Conservation (phyloP, 2,888 invertebrate genomes). For the Ametastegia equiseti region DNA sequence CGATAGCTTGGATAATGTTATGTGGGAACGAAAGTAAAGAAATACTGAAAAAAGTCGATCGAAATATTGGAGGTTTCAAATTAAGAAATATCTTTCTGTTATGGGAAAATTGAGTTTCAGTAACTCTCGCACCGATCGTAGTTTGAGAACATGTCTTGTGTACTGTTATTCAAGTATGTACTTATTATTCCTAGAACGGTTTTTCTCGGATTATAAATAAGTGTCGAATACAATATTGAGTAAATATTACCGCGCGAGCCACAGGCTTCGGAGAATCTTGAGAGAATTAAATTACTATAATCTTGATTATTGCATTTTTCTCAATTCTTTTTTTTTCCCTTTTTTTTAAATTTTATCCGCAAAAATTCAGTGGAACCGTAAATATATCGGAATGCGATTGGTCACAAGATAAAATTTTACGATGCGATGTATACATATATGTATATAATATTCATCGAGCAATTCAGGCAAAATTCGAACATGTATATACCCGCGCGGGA, state of each 20-base stretch:
- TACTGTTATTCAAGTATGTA: slow-evolving; percentile 1
- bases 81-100: not conserved
- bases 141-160: not conserved
- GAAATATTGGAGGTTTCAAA: not conserved
- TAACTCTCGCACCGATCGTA: not conserved
- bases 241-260: slow-evolving; percentile 4
- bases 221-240: slow-evolving; percentile 1
- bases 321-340: not conserved
- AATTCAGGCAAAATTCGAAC: not conserved
- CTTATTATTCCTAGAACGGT: slow-evolving; percentile 7
- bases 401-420: not conserved
- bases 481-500: not conserved
- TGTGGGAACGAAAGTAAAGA: not conserved
- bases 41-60: not conserved
- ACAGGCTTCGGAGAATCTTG: not conserved
- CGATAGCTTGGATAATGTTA: not conserved
- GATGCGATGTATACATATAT: not conserved
- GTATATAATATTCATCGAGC: no score
- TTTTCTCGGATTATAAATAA: slow-evolving; percentile 1
- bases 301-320: not conserved
- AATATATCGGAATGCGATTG: not conserved
- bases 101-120: not conserved
- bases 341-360: not conserved
- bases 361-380: not conserved
- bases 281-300: not conserved